Evolutionary conservation across 30 jellyfish, hydroid and myxozoan genomes (phyloP).

Genomic region (Hydra vulgaris): DNA sequence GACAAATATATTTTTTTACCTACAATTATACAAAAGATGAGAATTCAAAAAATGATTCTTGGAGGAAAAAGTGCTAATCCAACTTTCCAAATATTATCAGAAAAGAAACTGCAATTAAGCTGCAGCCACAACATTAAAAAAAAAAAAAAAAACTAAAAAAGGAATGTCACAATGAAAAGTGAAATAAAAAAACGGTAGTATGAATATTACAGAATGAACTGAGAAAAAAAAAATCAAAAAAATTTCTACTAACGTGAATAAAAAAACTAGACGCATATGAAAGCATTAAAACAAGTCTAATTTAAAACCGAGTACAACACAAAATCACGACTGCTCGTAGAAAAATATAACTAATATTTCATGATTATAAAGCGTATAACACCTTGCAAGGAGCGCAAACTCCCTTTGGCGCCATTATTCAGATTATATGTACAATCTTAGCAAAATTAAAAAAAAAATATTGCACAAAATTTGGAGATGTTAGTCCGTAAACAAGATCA

Average conservation of each 20-base stretch:
- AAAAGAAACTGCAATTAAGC: neutral
- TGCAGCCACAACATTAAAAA: neutral
- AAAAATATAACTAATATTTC: slow-evolving; percentile 7
- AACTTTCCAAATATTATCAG: neutral
- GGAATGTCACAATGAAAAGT: neutral
- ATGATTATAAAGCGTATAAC: slow-evolving; percentile 8
- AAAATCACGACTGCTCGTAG: slow-evolving; percentile 13
- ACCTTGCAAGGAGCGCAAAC: neutral
- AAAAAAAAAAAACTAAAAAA: too few relatives aligned
- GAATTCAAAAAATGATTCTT: neutral
- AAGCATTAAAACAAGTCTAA: neutral
- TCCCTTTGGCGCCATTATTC: neutral
- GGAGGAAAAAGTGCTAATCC: neutral
- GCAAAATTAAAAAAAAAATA: neutral
- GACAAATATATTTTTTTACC: neutral
- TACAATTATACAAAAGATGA: neutral
- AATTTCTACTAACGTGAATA: neutral
- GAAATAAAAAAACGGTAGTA: neutral
- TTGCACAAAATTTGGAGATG: neutral
- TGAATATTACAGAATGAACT: neutral
- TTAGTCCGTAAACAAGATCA: neutral
- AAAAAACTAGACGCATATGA: neutral
- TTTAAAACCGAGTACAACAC: slow-evolving; percentile 3
- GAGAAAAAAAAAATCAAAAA: neutral
- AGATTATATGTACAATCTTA: slow-evolving; percentile 10